phyloP scores from a whole-genome alignment of 2,113 vertebrate species.

The Pao palembangensis region DNA sequence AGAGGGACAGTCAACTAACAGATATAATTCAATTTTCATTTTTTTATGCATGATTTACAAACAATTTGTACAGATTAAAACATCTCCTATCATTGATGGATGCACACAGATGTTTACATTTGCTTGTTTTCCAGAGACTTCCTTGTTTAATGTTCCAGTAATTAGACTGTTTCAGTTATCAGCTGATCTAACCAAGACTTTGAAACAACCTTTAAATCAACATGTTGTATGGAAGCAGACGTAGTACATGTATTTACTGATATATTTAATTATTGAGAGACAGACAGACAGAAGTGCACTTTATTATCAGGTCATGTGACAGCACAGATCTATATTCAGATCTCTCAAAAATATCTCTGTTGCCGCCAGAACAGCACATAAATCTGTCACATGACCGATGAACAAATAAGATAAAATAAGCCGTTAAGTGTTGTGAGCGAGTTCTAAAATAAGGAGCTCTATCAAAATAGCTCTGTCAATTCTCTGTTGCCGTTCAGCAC shows the following conservation, averaged over 20 bases:
- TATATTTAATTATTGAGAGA: too few relatives aligned
- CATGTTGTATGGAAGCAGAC: too few relatives aligned
- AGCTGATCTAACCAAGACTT: too few relatives aligned
- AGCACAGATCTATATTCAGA: not conserved
- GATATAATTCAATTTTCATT: not conserved
- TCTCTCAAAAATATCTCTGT: not conserved
- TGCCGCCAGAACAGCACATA: slow-evolving; percentile 2
- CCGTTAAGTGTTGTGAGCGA: slow-evolving; percentile 38
- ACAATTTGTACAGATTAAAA: slow-evolving; percentile 33
- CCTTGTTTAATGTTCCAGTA: slow-evolving; percentile 41
- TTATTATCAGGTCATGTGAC: not conserved
- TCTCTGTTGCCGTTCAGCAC: slow-evolving; percentile 47
- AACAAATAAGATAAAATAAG: slow-evolving; percentile 34
- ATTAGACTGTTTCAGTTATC: not conserved
- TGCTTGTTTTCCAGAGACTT: slow-evolving; percentile 44
- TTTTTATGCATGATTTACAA: slow-evolving; percentile 10
- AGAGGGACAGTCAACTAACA: not conserved
- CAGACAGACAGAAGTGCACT: too few relatives aligned
- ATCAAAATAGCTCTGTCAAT: slow-evolving; percentile 66
- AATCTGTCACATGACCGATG: slow-evolving; percentile 30
- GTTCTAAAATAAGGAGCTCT: slow-evolving; percentile 59
- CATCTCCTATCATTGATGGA: slow-evolving; percentile 16
- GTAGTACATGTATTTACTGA: too few relatives aligned
- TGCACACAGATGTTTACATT: slow-evolving; percentile 33
- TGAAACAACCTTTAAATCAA: too few relatives aligned